Evolutionary conservation across 2,888 invertebrate genomes (phyloP), one percentile per base, ranked within the genome.

Genomic region (Idaea biselata): DNA sequence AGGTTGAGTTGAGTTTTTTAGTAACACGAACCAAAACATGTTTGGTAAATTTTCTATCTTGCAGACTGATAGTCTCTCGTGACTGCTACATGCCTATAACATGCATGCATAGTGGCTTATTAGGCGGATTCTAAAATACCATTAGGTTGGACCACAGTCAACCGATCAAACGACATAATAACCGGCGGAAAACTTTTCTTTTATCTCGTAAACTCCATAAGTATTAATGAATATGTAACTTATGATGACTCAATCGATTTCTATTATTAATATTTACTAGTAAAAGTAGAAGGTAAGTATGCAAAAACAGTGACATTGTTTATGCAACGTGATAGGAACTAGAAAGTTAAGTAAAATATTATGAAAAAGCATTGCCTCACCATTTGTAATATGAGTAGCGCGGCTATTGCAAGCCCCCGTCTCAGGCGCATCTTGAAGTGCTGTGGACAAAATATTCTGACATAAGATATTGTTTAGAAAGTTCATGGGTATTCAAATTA

Each of bases 361-460:
- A 44, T 44, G 62, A 18, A 56, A n/a, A 56, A 56, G 18, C 17
- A 17, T 55, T 18, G 63, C 64, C 89, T 90, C 73, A 91, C 92
- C 91, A 88, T 84, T 66, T 91, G 90, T 82, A 91, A 84, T 74
- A 91, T 83, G 76, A 92, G 88, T 64, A 92, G 84, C 66, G 89
- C 80, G 67, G 86, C 87, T 81, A 91, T 81, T 68, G 82, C 81
- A 71, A 87, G 74, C 67, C 85, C 83, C 68, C 88, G 81, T 75
- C 87, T 77, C 71, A 80, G 83, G 84, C 89, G 88, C 92, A 92
- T 92, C 81, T 67, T 86, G 76, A 82, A 44, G 44, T 44, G 77
- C 90, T 91, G 91, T 79, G 76, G 77, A 88, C 80, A 91, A 88
- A 80, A 70, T 61, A 65, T 17, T 17, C 25, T 44, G 56, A 58